Evolutionary conservation across 2,113 vertebrate genomes (phyloP).

Genomic region (Empidonax traillii): DNA sequence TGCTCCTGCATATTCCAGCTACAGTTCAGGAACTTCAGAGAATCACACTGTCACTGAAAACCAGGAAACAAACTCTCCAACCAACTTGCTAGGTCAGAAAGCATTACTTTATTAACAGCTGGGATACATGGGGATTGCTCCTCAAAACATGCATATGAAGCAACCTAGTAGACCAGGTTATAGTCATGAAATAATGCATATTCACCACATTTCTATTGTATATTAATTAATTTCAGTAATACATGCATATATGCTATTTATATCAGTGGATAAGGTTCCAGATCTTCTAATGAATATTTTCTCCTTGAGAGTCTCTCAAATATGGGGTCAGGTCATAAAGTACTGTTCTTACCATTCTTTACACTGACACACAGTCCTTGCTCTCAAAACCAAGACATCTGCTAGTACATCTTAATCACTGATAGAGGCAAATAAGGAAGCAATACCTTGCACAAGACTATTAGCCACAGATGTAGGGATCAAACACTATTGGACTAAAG

Average conservation of each 20-base stretch:
- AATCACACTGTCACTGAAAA: neutral
- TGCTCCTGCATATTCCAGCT: neutral
- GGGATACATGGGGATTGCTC: neutral
- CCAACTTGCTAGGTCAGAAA: neutral
- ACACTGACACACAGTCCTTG: neutral
- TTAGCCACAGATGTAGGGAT: neutral
- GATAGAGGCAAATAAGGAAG: neutral
- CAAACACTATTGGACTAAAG: neutral
- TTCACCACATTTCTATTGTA: neutral
- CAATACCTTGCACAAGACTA: neutral
- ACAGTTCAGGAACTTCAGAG: neutral
- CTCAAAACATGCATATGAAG: neutral
- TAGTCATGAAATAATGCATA: neutral
- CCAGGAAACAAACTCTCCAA: neutral
- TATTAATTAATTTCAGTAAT: neutral
- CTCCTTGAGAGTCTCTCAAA: neutral
- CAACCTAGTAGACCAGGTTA: neutral
- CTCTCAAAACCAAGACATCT: neutral
- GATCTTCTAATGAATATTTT: neutral
- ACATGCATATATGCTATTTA: neutral
- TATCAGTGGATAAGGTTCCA: neutral
- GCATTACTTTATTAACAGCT: neutral
- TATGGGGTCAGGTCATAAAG: neutral
- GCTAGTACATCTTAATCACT: neutral
- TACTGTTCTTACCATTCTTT: neutral